Conservation (phyloP, 2,113 vertebrate genomes). For the Cyanoliseus patagonus region DNA sequence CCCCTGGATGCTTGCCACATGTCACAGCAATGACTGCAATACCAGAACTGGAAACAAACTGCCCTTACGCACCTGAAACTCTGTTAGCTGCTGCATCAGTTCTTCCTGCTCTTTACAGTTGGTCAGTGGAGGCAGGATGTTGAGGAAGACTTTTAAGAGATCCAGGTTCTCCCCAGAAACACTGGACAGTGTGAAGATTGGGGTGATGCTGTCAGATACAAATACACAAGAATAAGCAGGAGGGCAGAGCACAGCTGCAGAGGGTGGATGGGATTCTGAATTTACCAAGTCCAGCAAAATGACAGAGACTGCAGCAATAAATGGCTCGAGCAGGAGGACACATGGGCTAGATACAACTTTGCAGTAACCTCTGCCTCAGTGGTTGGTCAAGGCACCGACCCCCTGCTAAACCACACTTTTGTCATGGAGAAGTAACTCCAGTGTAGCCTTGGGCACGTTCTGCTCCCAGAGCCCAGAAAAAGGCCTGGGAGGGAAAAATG, state of each 20-base stretch:
- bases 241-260: background rate
- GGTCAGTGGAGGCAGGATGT: slow-evolving; percentile 96
- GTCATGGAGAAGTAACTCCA: background rate
- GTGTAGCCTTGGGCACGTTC: background rate
- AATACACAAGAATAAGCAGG: background rate
- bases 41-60: background rate
- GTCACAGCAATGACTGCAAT: background rate
- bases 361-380: background rate
- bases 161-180: slow-evolving; percentile 95
- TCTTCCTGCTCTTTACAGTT: slow-evolving; percentile 98
- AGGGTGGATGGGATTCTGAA: background rate
- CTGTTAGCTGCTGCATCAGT: slow-evolving; percentile 96
- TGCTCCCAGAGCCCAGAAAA: background rate
- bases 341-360: background rate
- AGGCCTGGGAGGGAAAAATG: background rate
- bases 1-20: background rate
- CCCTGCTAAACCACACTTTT: background rate
- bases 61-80: slow-evolving; percentile 86
- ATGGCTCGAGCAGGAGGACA: background rate
- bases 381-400: background rate
- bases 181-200: slow-evolving; percentile 95
- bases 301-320: background rate
- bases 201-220: slow-evolving; percentile 85
- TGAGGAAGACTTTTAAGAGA: slow-evolving; percentile 95
- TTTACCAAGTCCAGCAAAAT: background rate